phyloP scores from a whole-genome alignment of 2,888 invertebrate species.

The Pollenia angustigena region DNA sequence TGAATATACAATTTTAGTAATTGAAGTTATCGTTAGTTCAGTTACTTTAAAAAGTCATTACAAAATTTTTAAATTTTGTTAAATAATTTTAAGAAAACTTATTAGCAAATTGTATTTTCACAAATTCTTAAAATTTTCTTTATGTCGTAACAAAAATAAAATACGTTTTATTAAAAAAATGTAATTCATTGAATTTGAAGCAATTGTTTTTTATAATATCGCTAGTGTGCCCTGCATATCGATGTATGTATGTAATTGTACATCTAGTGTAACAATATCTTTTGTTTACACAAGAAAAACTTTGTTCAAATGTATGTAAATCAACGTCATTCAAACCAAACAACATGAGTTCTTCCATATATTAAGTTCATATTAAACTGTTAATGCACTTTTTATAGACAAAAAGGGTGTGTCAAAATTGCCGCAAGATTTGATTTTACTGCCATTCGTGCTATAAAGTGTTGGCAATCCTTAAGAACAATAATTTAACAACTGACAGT shows the following conservation, averaged over 20 bases:
- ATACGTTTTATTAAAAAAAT: neutral
- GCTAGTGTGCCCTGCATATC: neutral
- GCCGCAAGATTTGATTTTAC: too few relatives aligned
- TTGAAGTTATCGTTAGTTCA: too few relatives aligned
- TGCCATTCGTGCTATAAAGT: too few relatives aligned
- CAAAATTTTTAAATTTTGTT: too few relatives aligned
- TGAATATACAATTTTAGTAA: too few relatives aligned
- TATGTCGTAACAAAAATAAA: neutral
- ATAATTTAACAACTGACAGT: too few relatives aligned
- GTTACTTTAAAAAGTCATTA: too few relatives aligned
- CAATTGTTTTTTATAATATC: neutral
- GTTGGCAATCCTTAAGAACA: too few relatives aligned
- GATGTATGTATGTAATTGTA: neutral
- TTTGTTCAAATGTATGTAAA: slow-evolving; percentile 62
- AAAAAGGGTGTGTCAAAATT: too few relatives aligned
- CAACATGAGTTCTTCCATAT: slow-evolving; percentile 34
- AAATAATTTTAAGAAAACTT: too few relatives aligned
- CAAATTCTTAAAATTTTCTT: neutral
- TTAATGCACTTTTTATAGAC: slow-evolving; percentile 46
- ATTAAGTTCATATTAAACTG: slow-evolving; percentile 60
- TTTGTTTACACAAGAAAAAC: slow-evolving; percentile 48
- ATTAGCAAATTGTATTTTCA: too few relatives aligned
- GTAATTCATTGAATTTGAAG: neutral
- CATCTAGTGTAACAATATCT: slow-evolving; percentile 48
- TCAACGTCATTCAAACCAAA: slow-evolving; percentile 58